Evolutionary conservation across 2,888 invertebrate genomes (phyloP), one percentile per base, ranked within the genome.

Genomic region (Sarcophaga caerulescens): DNA sequence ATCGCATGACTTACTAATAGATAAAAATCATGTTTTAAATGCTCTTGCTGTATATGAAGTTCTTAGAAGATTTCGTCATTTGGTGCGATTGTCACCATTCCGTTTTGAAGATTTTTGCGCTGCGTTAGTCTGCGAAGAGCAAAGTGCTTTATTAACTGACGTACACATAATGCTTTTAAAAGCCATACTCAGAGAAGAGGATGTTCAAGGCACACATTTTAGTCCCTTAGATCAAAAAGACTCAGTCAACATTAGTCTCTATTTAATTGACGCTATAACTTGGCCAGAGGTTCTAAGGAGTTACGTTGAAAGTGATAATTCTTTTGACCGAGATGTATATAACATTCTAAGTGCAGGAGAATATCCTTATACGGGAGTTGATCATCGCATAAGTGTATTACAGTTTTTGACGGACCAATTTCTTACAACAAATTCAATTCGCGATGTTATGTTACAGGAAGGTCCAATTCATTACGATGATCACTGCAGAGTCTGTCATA

Each of bases 61-160:
- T 14, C 93, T 99, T 75, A 94, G 99, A 89, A 97, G 98, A 92
- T 99, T 99, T 93, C 95, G 98, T 89, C 97, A 97, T 90, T 94
- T 98, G 89, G 96, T 99, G 45, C 95, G 99, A 85, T 94, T 99
- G 70, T 98, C 99, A 45, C 99, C 99, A 17, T 99, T 97, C 93
- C 96, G 98, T 87, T 96, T 99, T 92, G 99, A 99, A 94, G 99
- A 99, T 93, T 97, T 99, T 91, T 99, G 99, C 94, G 98, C 98
- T 52, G 97, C 98, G 69, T 93, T 99, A 82, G 95, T 96, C 86
- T 97, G 97, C 91, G 98, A 98, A 90, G 99, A 99, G 92, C 98
- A 98, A 92, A 98, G 97, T 90, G 96, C 96, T 91, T 94, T 99
- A 84, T 94, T 99, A 35, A 96, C 98, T 14, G 99, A 99, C 94